phyloP scores from a whole-genome alignment of 2,888 invertebrate genomes.

The Drosophila paranaensis region DNA sequence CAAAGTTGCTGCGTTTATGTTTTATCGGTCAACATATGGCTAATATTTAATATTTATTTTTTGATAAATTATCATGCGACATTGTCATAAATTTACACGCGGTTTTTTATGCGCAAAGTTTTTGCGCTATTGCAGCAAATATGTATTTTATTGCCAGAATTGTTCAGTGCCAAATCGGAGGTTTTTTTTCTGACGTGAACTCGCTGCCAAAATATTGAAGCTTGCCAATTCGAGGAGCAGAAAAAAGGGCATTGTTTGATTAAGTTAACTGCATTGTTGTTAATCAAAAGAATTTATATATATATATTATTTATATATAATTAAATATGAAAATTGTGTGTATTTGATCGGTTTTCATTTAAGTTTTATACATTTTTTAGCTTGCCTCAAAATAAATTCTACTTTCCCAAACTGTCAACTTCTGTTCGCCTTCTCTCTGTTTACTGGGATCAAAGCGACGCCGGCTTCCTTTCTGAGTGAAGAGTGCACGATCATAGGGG shows the following conservation, averaged over 20 bases:
- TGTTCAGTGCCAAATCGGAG: slow-evolving; percentile 5
- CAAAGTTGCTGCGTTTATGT: slow-evolving; percentile 15
- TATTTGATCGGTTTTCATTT: background rate
- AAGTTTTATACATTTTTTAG: background rate
- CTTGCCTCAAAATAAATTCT: no score
- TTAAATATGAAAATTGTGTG: background rate
- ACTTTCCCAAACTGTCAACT: background rate
- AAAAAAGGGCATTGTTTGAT: background rate
- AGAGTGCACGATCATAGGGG: no score
- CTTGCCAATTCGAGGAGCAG: background rate
- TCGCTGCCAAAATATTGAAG: slow-evolving; percentile 1
- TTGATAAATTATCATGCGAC: slow-evolving; percentile 19
- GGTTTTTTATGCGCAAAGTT: background rate
- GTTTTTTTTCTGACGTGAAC: background rate
- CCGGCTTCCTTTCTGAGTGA: no score
- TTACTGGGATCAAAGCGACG: background rate
- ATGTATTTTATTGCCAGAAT: slow-evolving; percentile 19
- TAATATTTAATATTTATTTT: slow-evolving; percentile 10
- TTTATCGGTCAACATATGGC: slow-evolving; percentile 9
- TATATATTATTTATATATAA: background rate
- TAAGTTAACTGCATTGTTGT: background rate
- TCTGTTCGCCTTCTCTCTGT: background rate
- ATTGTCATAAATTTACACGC: slow-evolving; percentile 18
- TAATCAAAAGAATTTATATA: background rate
- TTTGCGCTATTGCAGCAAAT: slow-evolving; percentile 5